A percentile compares a stretch with the other conserved stretches of the same genome.
Conservation (phyloP, 1,140 invertebrate species). For the Sinella curviseta region DNA sequence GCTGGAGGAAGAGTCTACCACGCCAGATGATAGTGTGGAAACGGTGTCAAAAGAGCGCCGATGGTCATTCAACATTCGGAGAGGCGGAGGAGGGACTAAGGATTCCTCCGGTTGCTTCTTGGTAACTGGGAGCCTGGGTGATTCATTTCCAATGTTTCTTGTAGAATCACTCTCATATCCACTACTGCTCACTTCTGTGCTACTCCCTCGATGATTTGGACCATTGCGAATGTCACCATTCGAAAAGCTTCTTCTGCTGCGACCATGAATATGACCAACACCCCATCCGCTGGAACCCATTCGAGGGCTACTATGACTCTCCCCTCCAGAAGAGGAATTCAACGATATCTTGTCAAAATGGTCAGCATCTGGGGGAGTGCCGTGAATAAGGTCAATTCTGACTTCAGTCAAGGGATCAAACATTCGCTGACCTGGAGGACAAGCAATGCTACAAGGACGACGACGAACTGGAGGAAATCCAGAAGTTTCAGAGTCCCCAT, state of each 20-base stretch:
- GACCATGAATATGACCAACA: background rate
- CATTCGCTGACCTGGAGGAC: background rate
- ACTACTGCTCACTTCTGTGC: slow-evolving; percentile 32
- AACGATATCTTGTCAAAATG: slow-evolving; percentile 3
- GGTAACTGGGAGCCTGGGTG: background rate
- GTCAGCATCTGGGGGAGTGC: slow-evolving; percentile 30
- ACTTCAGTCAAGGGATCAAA: slow-evolving; percentile 39
- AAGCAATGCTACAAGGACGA: background rate
- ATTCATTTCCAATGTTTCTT: slow-evolving; percentile 35
- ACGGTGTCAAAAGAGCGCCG: background rate
- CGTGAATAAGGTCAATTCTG: slow-evolving; percentile 41
- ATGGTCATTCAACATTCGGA: background rate
- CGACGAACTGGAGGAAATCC: too few relatives aligned
- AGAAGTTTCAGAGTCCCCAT: too few relatives aligned
- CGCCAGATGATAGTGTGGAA: background rate
- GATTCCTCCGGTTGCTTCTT: too few relatives aligned
- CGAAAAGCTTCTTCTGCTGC: slow-evolving; percentile 32
- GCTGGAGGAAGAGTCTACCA: background rate
- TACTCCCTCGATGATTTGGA: background rate
- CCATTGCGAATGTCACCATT: slow-evolving; percentile 37
- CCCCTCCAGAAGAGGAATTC: slow-evolving; percentile 24
- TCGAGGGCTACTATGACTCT: background rate
- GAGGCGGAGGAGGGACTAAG: background rate
- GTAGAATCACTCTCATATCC: slow-evolving; percentile 47
- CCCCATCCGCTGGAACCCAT: background rate